phyloP scores from a whole-genome alignment of 2,888 invertebrate genomes.

The Podabrus alpinus region DNA sequence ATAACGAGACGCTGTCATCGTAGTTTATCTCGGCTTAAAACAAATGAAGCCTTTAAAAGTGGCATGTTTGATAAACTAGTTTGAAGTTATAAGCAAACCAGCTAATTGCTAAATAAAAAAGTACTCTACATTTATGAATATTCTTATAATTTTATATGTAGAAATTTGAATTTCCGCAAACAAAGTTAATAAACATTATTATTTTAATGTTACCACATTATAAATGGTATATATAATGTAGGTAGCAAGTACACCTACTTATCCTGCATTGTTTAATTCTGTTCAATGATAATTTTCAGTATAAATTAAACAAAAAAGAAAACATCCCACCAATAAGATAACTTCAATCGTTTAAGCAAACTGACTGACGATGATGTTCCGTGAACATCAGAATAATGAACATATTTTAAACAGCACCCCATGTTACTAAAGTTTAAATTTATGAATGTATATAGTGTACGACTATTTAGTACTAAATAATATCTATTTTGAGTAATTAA shows the following conservation, averaged over 20 bases:
- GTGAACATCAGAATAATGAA: constrained; percentile 28
- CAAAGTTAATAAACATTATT: neutral
- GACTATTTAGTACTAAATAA: neutral
- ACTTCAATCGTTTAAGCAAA: constrained; percentile 18
- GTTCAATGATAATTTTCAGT: neutral
- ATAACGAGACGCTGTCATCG: constrained; percentile 31
- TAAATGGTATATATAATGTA: neutral
- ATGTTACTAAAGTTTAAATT: constrained; percentile 28
- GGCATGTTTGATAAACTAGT: constrained; percentile 29
- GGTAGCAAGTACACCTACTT: neutral
- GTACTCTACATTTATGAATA: neutral
- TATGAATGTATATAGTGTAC: constrained; percentile 14
- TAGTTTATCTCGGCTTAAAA: constrained; percentile 32
- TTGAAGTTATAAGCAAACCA: neutral
- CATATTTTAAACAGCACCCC: constrained; percentile 19
- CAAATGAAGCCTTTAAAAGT: constrained; percentile 31
- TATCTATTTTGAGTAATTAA: neutral
- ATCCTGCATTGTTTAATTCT: neutral
- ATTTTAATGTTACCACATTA: neutral
- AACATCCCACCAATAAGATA: neutral
- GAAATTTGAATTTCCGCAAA: neutral
- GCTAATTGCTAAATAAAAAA: neutral
- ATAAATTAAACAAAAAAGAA: neutral
- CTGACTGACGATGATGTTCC: constrained; percentile 21
- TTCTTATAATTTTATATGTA: neutral